Evolutionary conservation across 1,140 invertebrate genomes (phyloP).

Genomic region (Metaphire vulgaris): DNA sequence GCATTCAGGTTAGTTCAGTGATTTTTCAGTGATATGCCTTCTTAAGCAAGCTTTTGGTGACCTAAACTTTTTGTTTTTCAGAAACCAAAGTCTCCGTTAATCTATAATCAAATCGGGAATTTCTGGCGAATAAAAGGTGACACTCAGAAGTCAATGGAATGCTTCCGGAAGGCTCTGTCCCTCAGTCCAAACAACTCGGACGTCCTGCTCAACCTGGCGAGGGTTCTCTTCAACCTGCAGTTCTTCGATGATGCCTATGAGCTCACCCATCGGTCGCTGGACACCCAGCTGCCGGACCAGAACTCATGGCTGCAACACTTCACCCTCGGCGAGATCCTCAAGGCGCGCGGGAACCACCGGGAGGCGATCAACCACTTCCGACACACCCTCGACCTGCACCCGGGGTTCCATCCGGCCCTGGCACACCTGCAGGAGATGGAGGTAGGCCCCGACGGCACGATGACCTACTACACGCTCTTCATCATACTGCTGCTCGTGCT

Average conservation of each 20-base stretch:
- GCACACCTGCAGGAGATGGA: conserved; percentile 64
- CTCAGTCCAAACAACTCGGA: conserved; percentile 79
- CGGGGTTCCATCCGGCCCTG: conserved; percentile 71
- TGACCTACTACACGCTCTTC: conserved; percentile 65
- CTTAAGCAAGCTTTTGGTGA: no score
- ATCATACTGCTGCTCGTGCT: conserved; percentile 75
- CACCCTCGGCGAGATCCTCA: conserved; percentile 61
- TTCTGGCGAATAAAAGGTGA: conserved; percentile 71
- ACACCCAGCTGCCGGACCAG: conserved; percentile 70
- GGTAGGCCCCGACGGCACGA: conserved; percentile 39
- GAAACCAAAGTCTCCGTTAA: conserved; percentile 76
- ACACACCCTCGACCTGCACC: conserved; percentile 71
- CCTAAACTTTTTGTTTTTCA: no score
- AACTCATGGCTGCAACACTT: conserved; percentile 85
- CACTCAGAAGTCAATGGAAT: conserved; percentile 75
- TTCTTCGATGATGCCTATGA: conserved; percentile 82
- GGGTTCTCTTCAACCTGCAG: conserved; percentile 74
- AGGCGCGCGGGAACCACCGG: conserved; percentile 73
- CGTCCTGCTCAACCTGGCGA: conserved; percentile 71
- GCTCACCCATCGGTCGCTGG: conserved; percentile 65
- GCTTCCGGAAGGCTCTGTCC: conserved; percentile 73
- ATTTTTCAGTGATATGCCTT: no score
- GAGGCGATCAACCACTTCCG: conserved; percentile 72
- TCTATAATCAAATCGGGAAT: conserved; percentile 83
- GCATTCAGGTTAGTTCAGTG: no score